A percentile compares a stretch with the other conserved stretches of the same genome.
Evolutionary conservation across 2,797 vertebrate genomes (phyloP).

Genomic region (Acropternis orthonyx): DNA sequence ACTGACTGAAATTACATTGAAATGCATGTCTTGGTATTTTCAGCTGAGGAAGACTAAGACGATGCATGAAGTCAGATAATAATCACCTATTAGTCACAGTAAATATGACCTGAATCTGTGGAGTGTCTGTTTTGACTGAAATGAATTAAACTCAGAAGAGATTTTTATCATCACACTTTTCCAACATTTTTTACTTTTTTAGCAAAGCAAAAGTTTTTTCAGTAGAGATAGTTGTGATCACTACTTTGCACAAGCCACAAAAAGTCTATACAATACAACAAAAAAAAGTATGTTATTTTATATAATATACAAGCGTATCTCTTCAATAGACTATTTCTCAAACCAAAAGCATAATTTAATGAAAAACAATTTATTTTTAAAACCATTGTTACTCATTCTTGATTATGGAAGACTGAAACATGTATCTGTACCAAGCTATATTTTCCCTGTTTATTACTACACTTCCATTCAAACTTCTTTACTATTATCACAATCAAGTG

Average conservation of each 20-base stretch:
- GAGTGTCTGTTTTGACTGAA: neutral
- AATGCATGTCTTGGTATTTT: neutral
- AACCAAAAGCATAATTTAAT: neutral
- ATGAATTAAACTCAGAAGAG: neutral
- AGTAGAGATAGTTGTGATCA: neutral
- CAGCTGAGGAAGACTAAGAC: neutral
- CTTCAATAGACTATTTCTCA: neutral
- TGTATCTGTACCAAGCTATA: fast-evolving
- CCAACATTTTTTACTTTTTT: neutral
- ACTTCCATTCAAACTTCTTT: neutral
- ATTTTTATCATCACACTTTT: neutral
- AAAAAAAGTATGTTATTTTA: neutral
- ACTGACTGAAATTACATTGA: neutral
- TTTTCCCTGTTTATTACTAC: neutral
- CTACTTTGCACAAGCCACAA: neutral
- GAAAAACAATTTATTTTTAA: neutral
- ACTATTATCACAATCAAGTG: neutral
- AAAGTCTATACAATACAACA: neutral
- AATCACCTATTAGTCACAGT: neutral
- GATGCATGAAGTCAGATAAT: neutral
- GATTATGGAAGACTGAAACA: neutral
- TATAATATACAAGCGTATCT: neutral
- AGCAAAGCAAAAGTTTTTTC: neutral
- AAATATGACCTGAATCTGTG: neutral
- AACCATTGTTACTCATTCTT: neutral